Base-by-base conservation (phyloP, 1,140 invertebrate genomes). In the Drosophila quadrilineata region DNA sequence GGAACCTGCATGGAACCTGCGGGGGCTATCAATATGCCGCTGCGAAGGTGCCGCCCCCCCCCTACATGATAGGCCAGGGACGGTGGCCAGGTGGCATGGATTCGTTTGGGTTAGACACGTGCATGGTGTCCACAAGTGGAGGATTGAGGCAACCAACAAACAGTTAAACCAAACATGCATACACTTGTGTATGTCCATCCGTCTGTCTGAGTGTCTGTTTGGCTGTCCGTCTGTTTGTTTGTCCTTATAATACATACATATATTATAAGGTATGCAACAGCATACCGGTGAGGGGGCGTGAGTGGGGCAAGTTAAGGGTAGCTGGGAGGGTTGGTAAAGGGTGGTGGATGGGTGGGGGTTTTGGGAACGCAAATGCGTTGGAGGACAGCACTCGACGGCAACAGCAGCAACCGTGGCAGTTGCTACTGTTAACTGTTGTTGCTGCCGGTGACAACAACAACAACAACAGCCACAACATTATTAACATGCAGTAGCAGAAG, bases 291-390 rank as follows among this genome's bases (percentile, higher is more conserved):
- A n/a, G n/a, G n/a, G n/a, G n/a, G n/a, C n/a, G n/a, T n/a, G n/a
- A 31, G 29, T 43, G 21, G 35, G 26, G 31, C 24, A 36, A 10
- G 26, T 31, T 6, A 31, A 28, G 24, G 31, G 33, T 12, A 28
- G 16, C 41, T 14, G 2, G 26, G 29, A 6, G 19, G 8, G 12
- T 19, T n/a, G n/a, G 17, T 8, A 4, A 28, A n/a, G 12, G 21
- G n/a, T 4, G 36, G 33, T 21, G 21, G 21, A 28, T 36, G 12
- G 26, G 10, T 9, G 36, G 5, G 10, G 6, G 17, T 14, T 9
- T 41, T 5, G 29, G 38, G 52, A 58, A 72, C 57, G 53, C 28
- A 69, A 73, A 73, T 77, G 74, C 74, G 74, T 76, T 77, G 69
- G 63, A 76, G 68, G 74, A 76, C 63, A 72, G 35, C 60, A 71